A percentile compares a stretch with the other conserved stretches of the same genome.
phyloP scores from a whole-genome alignment of 2,113 vertebrate species.

The Myrmophylax atrothorax region DNA sequence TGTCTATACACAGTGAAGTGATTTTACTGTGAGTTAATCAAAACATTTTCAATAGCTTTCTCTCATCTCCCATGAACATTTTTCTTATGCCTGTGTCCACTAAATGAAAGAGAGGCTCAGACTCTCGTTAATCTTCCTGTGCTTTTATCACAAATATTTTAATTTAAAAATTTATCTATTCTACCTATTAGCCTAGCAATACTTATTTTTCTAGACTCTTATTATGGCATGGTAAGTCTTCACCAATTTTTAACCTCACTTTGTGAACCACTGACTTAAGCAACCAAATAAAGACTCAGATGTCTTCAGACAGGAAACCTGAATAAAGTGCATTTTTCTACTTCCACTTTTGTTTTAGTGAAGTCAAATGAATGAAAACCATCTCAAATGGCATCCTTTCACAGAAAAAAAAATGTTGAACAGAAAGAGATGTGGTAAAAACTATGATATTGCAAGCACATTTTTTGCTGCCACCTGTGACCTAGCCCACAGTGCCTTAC shows the following conservation, averaged over 20 bases:
- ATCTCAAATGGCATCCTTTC: neutral
- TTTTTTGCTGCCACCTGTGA: neutral
- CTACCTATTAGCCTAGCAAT: neutral
- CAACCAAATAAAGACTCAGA: neutral
- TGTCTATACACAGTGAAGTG: neutral
- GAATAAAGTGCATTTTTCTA: neutral
- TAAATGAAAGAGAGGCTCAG: neutral
- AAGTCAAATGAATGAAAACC: neutral
- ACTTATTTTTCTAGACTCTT: neutral
- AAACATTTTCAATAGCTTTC: neutral
- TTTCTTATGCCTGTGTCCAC: neutral
- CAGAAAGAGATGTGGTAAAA: neutral
- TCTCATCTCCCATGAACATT: neutral
- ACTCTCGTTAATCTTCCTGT: neutral
- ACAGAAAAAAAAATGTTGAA: fast-evolving
- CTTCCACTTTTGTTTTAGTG: neutral
- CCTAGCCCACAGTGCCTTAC: neutral
- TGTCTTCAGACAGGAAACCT: neutral
- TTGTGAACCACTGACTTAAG: neutral
- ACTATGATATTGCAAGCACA: neutral
- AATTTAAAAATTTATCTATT: neutral
- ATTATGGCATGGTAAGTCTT: neutral
- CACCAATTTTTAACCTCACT: neutral
- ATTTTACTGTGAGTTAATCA: neutral
- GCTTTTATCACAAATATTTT: neutral